Evolutionary conservation across 2,888 invertebrate genomes (phyloP).

Genomic region (Pachydiplax longipennis): DNA sequence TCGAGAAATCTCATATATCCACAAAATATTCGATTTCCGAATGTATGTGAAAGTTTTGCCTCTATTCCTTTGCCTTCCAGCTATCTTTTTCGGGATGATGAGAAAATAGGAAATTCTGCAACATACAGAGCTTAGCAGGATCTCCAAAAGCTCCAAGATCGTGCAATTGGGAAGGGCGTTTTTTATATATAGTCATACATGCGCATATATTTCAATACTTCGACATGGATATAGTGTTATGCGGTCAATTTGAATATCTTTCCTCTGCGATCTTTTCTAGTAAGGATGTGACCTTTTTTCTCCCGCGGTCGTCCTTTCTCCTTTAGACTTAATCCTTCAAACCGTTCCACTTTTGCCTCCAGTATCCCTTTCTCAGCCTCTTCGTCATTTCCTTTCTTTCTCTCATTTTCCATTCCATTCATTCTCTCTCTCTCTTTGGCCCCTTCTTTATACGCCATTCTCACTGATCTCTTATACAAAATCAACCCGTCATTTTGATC

Average conservation of each 20-base stretch:
- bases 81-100: too few species aligned
- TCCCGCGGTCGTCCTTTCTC: background rate
- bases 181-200: background rate
- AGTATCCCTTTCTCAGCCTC: background rate
- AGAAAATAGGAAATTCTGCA: too few species aligned
- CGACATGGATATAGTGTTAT: background rate
- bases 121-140: too few species aligned
- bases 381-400: background rate
- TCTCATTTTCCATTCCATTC: background rate
- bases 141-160: too few species aligned
- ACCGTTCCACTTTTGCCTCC: background rate
- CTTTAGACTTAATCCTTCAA: background rate
- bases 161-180: too few species aligned
- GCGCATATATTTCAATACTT: background rate
- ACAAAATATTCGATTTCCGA: too few species aligned
- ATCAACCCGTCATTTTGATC: background rate
- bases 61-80: too few species aligned
- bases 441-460: background rate
- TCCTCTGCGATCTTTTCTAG: background rate
- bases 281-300: background rate
- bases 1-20: too few species aligned
- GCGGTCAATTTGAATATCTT: conserved; percentile 27
- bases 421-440: background rate
- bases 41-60: too few species aligned
- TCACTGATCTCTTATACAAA: background rate